These are phyloP conservation scores for Sebastes kiyomatsui DNA, from an alignment of 2,797 vertebrate genomes.

Conservation along the genomic window DNA sequence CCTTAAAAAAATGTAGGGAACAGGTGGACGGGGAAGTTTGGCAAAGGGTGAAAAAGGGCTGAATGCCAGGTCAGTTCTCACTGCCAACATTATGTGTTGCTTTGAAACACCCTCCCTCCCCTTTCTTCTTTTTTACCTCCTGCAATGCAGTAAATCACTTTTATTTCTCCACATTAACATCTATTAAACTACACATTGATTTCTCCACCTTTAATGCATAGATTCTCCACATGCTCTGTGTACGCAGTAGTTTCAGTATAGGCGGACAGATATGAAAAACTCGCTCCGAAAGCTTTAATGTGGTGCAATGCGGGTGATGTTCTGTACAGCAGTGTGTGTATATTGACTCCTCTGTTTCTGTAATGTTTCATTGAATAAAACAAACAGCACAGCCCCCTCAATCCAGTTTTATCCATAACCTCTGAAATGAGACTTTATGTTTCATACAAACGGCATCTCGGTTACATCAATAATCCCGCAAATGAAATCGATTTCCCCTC, in stretches of 20 bases:
- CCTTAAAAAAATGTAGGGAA: constrained; percentile 66
- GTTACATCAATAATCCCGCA: constrained; percentile 88
- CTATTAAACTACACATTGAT: constrained; percentile 4
- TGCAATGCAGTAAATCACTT: constrained; percentile 47
- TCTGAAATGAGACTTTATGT: constrained; percentile 88
- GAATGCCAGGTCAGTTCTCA: constrained; percentile 63
- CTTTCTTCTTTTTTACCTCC: constrained; percentile 3
- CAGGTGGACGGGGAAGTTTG: constrained; percentile 76
- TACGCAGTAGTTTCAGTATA: constrained; percentile 7
- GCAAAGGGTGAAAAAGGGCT: constrained; percentile 62
- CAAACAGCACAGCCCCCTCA: constrained; percentile 77
- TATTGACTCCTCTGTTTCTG: constrained; percentile 76
- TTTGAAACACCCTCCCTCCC: constrained; percentile 41
- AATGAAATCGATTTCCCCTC: constrained; percentile 89
- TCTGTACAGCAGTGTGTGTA: constrained; percentile 52
- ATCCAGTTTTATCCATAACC: constrained; percentile 84
- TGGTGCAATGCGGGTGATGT: constrained; percentile 69
- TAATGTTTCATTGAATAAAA: constrained; percentile 84
- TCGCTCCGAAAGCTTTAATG: constrained; percentile 55
- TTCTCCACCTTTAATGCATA: constrained; percentile 3
- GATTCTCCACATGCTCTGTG: not conserved
- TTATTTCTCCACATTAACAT: constrained; percentile 48
- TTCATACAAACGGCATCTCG: constrained; percentile 85
- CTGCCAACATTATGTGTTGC: constrained; percentile 63
- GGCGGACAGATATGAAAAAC: constrained; percentile 29